A percentile compares a stretch with the other conserved stretches of the same genome.
Evolutionary conservation across 2,888 invertebrate species (phyloP).

Genomic region (Lymantria dispar): DNA sequence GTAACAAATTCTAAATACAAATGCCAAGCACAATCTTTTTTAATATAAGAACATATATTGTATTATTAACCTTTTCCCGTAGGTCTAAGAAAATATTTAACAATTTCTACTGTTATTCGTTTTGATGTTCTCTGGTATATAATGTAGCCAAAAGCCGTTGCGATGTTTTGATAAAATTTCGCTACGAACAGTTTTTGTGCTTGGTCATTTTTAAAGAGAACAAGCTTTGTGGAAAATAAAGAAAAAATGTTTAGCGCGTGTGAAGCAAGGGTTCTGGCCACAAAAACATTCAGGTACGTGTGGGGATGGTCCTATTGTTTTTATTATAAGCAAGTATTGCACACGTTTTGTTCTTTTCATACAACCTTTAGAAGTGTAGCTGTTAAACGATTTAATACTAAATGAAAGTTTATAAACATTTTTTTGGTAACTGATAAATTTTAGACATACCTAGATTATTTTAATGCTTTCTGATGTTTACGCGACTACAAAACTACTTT

Average conservation of each 20-base stretch:
- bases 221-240: slow-evolving; percentile 28
- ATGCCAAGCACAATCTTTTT: not conserved
- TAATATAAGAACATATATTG: too few relatives aligned
- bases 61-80: too few relatives aligned
- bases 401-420: slow-evolving; percentile 18
- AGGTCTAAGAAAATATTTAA: not conserved
- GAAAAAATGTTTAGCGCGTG: slow-evolving; percentile 45
- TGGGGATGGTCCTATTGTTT: slow-evolving; percentile 56
- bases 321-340: slow-evolving; percentile 64
- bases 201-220: slow-evolving; percentile 37
- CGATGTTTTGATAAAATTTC: slow-evolving; percentile 16
- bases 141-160: not conserved
- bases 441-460: too few relatives aligned
- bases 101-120: not conserved
- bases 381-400: slow-evolving; percentile 42
- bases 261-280: slow-evolving; percentile 42
- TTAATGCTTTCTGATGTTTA: too few relatives aligned
- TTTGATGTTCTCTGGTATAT: not conserved
- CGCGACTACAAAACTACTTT: too few relatives aligned
- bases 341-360: slow-evolving; percentile 58
- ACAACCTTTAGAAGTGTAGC: slow-evolving; percentile 48
- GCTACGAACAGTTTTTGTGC: slow-evolving; percentile 12
- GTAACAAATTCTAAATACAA: not conserved
- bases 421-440: too few relatives aligned
- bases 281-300: slow-evolving; percentile 62